Percentiles rank a stretch among this genome's conserved stretches.
Evolutionary conservation across 1,140 invertebrate species (phyloP).

Genomic region (Acromyrmex echinatior): DNA sequence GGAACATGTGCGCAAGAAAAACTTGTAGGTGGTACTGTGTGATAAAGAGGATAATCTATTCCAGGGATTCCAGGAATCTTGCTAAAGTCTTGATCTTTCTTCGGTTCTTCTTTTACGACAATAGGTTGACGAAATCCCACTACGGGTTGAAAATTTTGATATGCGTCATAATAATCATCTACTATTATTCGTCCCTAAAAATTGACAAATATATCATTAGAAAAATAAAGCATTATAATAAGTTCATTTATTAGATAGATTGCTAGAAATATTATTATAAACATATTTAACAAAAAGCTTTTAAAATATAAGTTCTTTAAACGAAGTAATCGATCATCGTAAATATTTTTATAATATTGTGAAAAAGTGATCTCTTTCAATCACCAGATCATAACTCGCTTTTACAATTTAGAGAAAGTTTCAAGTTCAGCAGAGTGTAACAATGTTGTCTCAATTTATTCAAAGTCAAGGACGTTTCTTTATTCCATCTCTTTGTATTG

Average conservation of each 20-base stretch:
- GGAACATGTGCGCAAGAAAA: slow-evolving; percentile 93
- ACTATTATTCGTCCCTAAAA: slow-evolving; percentile 71
- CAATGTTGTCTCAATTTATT: slow-evolving; percentile 57
- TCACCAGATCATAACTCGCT: not conserved
- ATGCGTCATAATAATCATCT: slow-evolving; percentile 72
- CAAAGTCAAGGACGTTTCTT: slow-evolving; percentile 56
- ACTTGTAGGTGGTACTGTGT: slow-evolving; percentile 91
- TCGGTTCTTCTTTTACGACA: slow-evolving; percentile 80
- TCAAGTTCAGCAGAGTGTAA: slow-evolving; percentile 48
- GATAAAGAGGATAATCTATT: slow-evolving; percentile 93
- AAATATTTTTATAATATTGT: not conserved
- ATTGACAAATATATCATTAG: not conserved
- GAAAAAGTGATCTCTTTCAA: slow-evolving; percentile 5
- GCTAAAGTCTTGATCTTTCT: slow-evolving; percentile 91
- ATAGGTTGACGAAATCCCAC: slow-evolving; percentile 71
- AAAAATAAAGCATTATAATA: not conserved
- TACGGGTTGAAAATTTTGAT: slow-evolving; percentile 75
- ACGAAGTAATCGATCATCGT: not conserved
- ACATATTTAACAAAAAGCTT: not conserved
- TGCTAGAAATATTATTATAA: not conserved
- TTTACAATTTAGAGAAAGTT: slow-evolving; percentile 36
- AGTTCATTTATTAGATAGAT: not conserved
- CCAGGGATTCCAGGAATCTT: slow-evolving; percentile 93
- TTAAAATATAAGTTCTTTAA: not conserved
- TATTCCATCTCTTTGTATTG: not conserved